Evolutionary conservation across 1,140 invertebrate genomes (phyloP).

Genomic region (Drosophila chauvacae): DNA sequence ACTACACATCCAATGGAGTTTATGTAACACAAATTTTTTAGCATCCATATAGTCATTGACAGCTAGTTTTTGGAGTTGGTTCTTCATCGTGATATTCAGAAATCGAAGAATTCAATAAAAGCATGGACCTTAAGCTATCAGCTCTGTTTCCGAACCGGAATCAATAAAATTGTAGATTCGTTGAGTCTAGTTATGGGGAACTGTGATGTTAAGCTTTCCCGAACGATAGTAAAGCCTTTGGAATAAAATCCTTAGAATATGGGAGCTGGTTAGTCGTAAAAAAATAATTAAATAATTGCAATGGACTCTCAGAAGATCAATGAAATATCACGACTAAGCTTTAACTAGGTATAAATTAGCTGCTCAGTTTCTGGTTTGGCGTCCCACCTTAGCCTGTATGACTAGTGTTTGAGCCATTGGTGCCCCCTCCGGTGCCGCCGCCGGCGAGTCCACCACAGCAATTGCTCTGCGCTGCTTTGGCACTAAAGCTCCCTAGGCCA

Average conservation of each 20-base stretch:
- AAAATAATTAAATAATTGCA: neutral
- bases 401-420: conserved; percentile 60
- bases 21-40: conserved; percentile 74
- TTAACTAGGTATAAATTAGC: conserved; percentile 41
- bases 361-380: conserved; percentile 35
- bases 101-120: neutral
- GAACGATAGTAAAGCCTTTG: neutral
- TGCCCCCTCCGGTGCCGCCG: conserved; percentile 1
- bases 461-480: conserved; percentile 76
- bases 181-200: neutral
- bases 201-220: neutral
- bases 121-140: conserved; percentile 12
- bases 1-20: conserved; percentile 71
- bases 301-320: conserved; percentile 24
- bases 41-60: conserved; percentile 77
- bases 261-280: conserved; percentile 1
- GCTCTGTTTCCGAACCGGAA: conserved; percentile 9
- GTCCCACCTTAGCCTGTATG: conserved; percentile 53
- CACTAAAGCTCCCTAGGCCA: conserved; percentile 71
- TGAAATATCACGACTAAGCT: conserved; percentile 49
- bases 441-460: conserved; percentile 63
- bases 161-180: conserved; percentile 2
- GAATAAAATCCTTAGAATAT: conserved; percentile 3
- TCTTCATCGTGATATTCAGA: conserved; percentile 42
- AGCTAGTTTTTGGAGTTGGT: conserved; percentile 28